Percentiles rank a stretch among this genome's conserved stretches.
phyloP scores from a whole-genome alignment of 2,797 vertebrate genomes.

The Atherinosoma microstoma region DNA sequence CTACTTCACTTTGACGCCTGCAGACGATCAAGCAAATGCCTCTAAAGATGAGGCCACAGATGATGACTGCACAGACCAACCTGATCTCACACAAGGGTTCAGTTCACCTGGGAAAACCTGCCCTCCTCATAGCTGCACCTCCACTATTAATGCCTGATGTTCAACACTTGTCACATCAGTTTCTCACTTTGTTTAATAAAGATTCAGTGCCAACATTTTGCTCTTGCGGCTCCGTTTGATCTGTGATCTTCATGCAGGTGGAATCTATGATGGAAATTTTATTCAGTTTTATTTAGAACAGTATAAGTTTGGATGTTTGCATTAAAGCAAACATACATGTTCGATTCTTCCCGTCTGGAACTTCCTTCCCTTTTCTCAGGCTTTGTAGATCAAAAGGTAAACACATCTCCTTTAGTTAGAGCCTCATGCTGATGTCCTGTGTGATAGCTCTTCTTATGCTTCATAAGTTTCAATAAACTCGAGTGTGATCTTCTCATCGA shows the following conservation, averaged over 20 bases:
- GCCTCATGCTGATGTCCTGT: too few relatives aligned
- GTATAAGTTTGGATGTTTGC: too few relatives aligned
- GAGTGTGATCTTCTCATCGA: too few relatives aligned
- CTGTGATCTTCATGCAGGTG: slow-evolving; percentile 31
- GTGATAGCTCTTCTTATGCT: too few relatives aligned
- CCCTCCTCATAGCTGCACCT: background rate
- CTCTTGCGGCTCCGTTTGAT: slow-evolving; percentile 58
- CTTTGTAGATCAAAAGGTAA: too few relatives aligned
- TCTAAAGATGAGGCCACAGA: slow-evolving; percentile 3
- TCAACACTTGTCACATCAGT: slow-evolving; percentile 10
- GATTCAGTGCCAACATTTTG: slow-evolving; percentile 20
- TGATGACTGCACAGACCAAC: background rate
- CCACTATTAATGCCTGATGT: slow-evolving; percentile 1
- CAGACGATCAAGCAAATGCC: slow-evolving; percentile 18
- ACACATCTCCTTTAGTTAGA: too few relatives aligned
- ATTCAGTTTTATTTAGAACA: too few relatives aligned
- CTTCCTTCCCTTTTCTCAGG: too few relatives aligned
- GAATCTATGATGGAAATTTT: background rate
- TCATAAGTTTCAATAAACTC: background rate
- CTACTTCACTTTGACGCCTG: slow-evolving; percentile 82
- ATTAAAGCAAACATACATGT: too few relatives aligned
- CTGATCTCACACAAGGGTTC: background rate
- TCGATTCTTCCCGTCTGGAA: too few relatives aligned
- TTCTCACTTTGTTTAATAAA: slow-evolving; percentile 49
- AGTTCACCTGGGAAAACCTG: slow-evolving; percentile 4